Evolutionary conservation across 2,797 vertebrate species (phyloP).

Genomic region (Poeciliopsis paucimaculata): DNA sequence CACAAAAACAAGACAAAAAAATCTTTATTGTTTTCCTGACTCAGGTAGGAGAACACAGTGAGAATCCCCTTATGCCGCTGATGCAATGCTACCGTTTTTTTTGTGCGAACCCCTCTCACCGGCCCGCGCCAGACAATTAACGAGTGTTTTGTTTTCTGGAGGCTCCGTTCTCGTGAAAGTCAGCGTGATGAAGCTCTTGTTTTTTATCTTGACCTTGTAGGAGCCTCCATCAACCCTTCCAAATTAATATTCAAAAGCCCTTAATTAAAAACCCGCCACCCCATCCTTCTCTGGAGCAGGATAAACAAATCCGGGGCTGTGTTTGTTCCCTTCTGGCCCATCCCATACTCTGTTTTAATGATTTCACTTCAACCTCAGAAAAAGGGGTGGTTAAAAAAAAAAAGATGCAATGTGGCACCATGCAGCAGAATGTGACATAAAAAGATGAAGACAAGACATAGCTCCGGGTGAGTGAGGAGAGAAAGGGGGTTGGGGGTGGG

Average conservation of each 20-base stretch:
- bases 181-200: constrained; percentile 73
- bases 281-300: constrained; percentile 70
- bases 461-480: constrained; percentile 78
- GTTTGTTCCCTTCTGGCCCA: constrained; percentile 82
- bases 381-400: constrained; percentile 6
- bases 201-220: constrained; percentile 80
- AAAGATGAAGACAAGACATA: constrained; percentile 81
- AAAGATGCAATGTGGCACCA: constrained; percentile 68
- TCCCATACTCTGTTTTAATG: constrained; percentile 79
- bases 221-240: constrained; percentile 78
- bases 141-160: constrained; percentile 79
- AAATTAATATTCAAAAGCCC: constrained; percentile 82
- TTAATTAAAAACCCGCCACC: constrained; percentile 79
- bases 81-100: constrained; percentile 58
- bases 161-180: constrained; percentile 76
- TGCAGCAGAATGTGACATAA: constrained; percentile 79
- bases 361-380: constrained; percentile 76
- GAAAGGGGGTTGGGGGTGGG: constrained; percentile 30
- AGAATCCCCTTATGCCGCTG: constrained; percentile 61
- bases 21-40: constrained; percentile 24
- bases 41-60: constrained; percentile 62
- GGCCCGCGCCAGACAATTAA: constrained; percentile 72
- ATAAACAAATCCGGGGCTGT: constrained; percentile 79
- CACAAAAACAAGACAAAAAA: neutral
- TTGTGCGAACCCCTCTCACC: constrained; percentile 53